Base-by-base conservation (phyloP, 2,888 invertebrate genomes). In the Pachycephus smyrnensis region DNA sequence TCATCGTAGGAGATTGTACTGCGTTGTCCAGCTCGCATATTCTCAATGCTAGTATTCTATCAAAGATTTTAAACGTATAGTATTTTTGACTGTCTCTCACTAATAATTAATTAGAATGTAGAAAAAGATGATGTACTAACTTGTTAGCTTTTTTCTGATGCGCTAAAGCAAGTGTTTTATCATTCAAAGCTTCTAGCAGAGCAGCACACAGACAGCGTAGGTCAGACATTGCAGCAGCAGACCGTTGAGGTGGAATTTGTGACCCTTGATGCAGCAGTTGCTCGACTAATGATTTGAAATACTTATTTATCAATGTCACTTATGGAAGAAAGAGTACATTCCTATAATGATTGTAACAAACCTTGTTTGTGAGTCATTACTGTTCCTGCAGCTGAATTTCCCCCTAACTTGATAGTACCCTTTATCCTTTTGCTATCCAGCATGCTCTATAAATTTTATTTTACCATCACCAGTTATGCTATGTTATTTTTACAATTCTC, bases 71-170 rank as follows among this genome's bases (percentile, higher is more conserved):
- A 69, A 73, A 30, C 12, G 75, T 32, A 73, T 23, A 11, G 15
- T 69, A 71, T 32, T 33, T n/a, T 12, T 15, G 1, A 40, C 0
- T 40, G 15, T 40, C 15, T 40, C 15, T 40, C 15, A 40, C 4
- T 40, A 15, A 15, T 40, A 40, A 6, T 15, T 40, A 40, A 40
- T 15, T 40, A 15, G 15, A 40, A 15, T 1, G 6, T 37, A 35
- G 36, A 69, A 68, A 15, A 73, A 71, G 11, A 15, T 32, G n/a
- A 75, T 77, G 12, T 33, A 76, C 82, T 83, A 78, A 90, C 88
- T 89, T 93, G 91, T 97, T 98, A 9, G 97, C 96, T 92, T 96
- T 96, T 87, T 96, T 94, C 87, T 97, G 97, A 92, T 97, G 97
- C 81, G 95, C 95, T 37, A 97, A 91, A 1, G 97, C 97, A 79